These are phyloP conservation scores for Cephus cinctus DNA, from an alignment of 1,140 invertebrate genomes.

Conservation along the genomic window DNA sequence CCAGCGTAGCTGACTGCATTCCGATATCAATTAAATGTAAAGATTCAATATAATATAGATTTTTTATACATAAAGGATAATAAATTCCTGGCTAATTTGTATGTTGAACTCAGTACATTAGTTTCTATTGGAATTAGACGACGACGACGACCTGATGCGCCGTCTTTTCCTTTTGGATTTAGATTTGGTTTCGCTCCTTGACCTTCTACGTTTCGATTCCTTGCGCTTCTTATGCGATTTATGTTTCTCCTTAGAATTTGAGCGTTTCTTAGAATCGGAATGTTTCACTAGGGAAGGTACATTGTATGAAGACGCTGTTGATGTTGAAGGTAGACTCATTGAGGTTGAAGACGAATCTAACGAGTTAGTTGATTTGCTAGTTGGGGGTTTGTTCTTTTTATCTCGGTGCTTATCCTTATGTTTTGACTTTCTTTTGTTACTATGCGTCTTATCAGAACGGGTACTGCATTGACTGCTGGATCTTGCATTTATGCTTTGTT, in stretches of 20 bases:
- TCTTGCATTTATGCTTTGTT: constrained; percentile 14
- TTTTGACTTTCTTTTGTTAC: constrained; percentile 21
- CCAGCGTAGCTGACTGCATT: too few relatives aligned
- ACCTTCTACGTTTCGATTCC: constrained; percentile 23
- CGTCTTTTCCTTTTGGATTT: constrained; percentile 20
- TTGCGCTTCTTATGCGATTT: constrained; percentile 22
- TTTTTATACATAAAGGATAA: too few relatives aligned
- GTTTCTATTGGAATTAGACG: neutral
- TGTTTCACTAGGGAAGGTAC: constrained; percentile 25
- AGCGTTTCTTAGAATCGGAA: constrained; percentile 27
- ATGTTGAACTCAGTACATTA: too few relatives aligned
- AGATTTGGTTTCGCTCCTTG: constrained; percentile 26
- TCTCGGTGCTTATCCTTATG: constrained; percentile 26
- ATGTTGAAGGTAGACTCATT: constrained; percentile 6
- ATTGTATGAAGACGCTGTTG: constrained; percentile 17
- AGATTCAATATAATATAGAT: too few relatives aligned
- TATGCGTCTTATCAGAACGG: constrained; percentile 22
- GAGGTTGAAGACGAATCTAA: constrained; percentile 14
- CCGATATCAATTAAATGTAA: too few relatives aligned
- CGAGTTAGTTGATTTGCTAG: constrained; percentile 15
- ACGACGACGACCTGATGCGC: constrained; percentile 18
- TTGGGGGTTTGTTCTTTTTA: constrained; percentile 19
- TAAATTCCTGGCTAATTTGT: too few relatives aligned
- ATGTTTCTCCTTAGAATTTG: constrained; percentile 17
- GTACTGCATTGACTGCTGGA: constrained; percentile 24